Base-by-base conservation (phyloP, 2,888 invertebrate species). In the Eilema sororculum region DNA sequence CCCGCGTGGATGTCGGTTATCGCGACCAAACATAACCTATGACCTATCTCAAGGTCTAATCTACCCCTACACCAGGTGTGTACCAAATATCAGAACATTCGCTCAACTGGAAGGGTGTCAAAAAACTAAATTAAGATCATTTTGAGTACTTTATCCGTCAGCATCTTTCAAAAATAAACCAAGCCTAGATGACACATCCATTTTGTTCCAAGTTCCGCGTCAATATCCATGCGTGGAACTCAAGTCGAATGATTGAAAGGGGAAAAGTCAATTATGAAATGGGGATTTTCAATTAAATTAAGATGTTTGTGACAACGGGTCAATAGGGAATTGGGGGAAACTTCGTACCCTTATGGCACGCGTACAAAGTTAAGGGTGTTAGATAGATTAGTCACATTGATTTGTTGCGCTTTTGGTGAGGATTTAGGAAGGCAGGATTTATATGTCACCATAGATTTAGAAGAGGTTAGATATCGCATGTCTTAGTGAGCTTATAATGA, bases 181-280 rank as follows among this genome's bases (percentile, higher is more conserved):
- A 57, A 24, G 24, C 24, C 8, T 46, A 13, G 0, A 16, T 67
- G 67, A 58, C 67, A 3, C 59, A 30, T 71, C 70, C 25, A 71
- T 59, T 24, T 52, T 8, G 2, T 46, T 12, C 46, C 52, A 56
- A 52, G 41, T 65, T 65, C 60, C 24, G 37, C 22, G 28, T 25
- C 62, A 58, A 22, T 24, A 63, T 13, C 52, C 30, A 58, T 20
- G 70, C 73, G 71, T 66, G 68, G 9, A 12, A 68, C 66, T 57
- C 66, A 65, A 73, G 67, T 73, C 65, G 68, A 83, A 80, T 75
- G 69, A 76, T 74, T 60, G 78, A 73, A 68, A 84, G 87, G 86
- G 88, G 84, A 80, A 84, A 87, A 90, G 85, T 87, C 89, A 90
- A 90, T 91, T 88, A 90, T 87, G 84, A 87, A 89, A 91, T 89